A percentile compares a stretch with the other conserved stretches of the same genome.
phyloP scores from a whole-genome alignment of 2,888 invertebrate species.

The Vanessa cardui region DNA sequence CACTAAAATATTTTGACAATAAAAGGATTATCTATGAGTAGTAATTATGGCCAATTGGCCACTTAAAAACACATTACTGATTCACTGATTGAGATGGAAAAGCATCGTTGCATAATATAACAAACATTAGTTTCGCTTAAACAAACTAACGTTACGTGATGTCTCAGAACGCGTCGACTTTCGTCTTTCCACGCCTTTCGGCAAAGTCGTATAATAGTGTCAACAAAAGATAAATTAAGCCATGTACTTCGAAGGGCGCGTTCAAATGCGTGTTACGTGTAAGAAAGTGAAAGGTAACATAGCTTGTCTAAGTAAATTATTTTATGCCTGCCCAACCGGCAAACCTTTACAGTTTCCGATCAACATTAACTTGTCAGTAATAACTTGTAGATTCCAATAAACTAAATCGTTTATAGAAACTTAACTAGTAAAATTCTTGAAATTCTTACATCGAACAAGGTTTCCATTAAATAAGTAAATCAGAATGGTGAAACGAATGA shows the following conservation, averaged over 20 bases:
- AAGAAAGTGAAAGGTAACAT: slow-evolving; percentile 46
- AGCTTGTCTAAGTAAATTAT: slow-evolving; percentile 40
- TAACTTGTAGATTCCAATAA: slow-evolving; percentile 35
- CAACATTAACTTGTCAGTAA: slow-evolving; percentile 30
- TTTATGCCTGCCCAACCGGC: slow-evolving; percentile 41
- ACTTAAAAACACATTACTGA: slow-evolving; percentile 35
- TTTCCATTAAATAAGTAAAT: slow-evolving; percentile 12
- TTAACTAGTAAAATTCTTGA: slow-evolving; percentile 28
- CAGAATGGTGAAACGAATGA: not conserved
- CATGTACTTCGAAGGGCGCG: slow-evolving; percentile 41
- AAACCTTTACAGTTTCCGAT: slow-evolving; percentile 42
- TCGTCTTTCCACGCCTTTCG: slow-evolving; percentile 41
- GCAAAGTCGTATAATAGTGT: slow-evolving; percentile 37
- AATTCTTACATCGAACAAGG: slow-evolving; percentile 19
- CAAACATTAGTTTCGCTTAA: slow-evolving; percentile 40
- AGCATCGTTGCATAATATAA: slow-evolving; percentile 40
- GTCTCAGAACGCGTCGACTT: slow-evolving; percentile 39
- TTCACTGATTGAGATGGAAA: slow-evolving; percentile 24
- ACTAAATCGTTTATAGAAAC: slow-evolving; percentile 28
- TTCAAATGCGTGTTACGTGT: slow-evolving; percentile 38
- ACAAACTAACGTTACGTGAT: slow-evolving; percentile 41
- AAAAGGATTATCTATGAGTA: slow-evolving; percentile 3
- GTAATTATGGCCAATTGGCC: slow-evolving; percentile 12
- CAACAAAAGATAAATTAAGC: slow-evolving; percentile 37
- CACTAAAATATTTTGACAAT: not conserved